Evolutionary conservation across 2,797 vertebrate genomes (phyloP).

Genomic region (Streptopelia turtur): DNA sequence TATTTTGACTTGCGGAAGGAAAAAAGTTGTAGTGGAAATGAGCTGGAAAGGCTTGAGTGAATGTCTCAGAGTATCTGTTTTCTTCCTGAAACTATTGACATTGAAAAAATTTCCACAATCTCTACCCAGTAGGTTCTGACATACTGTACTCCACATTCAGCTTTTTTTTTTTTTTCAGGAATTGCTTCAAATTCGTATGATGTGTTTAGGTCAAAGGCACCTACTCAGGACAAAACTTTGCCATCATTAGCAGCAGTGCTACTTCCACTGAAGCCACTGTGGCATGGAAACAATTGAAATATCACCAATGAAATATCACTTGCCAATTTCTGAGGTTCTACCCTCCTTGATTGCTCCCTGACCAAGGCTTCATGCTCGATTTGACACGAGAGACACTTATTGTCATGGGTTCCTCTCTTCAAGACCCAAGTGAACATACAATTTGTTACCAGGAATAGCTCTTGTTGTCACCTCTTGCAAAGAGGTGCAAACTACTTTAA

Average conservation of each 20-base stretch:
- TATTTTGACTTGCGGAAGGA: neutral
- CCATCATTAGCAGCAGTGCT: neutral
- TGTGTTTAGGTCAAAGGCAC: neutral
- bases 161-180: neutral
- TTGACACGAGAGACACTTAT: neutral
- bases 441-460: neutral
- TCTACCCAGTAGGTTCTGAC: neutral
- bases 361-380: neutral
- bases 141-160: neutral
- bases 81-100: conserved; percentile 40
- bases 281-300: neutral
- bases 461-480: neutral
- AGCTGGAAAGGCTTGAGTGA: conserved; percentile 30
- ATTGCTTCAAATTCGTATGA: neutral
- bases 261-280: neutral
- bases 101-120: conserved; percentile 2
- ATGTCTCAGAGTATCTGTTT: conserved; percentile 10
- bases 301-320: neutral
- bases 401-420: neutral
- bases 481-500: neutral
- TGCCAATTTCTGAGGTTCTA: neutral
- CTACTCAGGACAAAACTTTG: neutral
- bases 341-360: neutral
- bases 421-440: neutral
- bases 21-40: conserved; percentile 21